Evolutionary conservation across 2,113 vertebrate genomes (phyloP).

Genomic region (Cynopterus brachyotis): DNA sequence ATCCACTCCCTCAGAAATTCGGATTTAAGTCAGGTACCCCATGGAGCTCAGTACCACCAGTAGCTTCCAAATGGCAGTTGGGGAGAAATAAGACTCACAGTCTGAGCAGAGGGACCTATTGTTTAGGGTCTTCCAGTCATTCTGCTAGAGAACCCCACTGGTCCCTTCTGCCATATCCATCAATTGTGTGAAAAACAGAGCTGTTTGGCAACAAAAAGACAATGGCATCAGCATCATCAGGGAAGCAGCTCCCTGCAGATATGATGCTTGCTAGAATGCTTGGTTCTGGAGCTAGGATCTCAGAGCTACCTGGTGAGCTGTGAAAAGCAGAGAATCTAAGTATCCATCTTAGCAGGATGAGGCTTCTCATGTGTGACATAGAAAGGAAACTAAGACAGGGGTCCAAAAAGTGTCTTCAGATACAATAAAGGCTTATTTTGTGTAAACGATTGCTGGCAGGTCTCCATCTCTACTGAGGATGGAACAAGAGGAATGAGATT

Average conservation of each 20-base stretch:
- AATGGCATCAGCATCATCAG: not conserved
- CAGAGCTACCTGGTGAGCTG: not conserved
- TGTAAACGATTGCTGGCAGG: conserved; percentile 6
- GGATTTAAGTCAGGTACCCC: not conserved
- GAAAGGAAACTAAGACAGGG: conserved; percentile 22
- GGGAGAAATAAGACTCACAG: not conserved
- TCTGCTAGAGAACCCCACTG: not conserved
- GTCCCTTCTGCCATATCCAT: not conserved
- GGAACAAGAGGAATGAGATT: conserved; percentile 32
- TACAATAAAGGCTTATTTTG: conserved; percentile 17
- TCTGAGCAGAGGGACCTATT: not conserved
- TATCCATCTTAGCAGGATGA: not conserved
- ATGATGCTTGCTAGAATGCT: not conserved
- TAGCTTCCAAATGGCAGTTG: not conserved
- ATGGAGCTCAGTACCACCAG: not conserved
- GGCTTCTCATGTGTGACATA: not conserved
- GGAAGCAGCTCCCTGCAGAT: conserved; percentile 32
- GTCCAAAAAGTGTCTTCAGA: conserved; percentile 8
- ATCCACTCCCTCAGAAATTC: not conserved
- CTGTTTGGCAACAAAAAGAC: conserved; percentile 26
- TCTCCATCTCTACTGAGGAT: conserved; percentile 36
- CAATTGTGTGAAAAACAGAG: conserved; percentile 2
- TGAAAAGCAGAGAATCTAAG: conserved; percentile 24
- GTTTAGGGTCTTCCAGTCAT: not conserved
- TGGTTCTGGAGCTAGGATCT: not conserved